Conservation (phyloP, 2,113 vertebrate genomes). For the Proteles cristata region DNA sequence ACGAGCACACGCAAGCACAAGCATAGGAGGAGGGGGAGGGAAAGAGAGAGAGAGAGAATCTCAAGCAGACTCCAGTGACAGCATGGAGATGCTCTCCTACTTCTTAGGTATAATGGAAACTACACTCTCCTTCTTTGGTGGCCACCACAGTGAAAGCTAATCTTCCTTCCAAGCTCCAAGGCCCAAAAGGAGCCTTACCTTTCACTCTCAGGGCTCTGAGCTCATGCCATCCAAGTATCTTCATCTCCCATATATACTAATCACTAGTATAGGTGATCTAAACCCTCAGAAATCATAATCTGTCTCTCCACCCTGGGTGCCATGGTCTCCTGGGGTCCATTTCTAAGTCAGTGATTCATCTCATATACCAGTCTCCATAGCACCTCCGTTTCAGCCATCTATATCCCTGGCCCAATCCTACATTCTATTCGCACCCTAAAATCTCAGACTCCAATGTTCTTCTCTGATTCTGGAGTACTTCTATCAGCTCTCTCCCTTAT, state of each 20-base stretch:
- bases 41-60: too few species aligned
- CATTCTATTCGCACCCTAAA: not conserved
- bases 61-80: too few species aligned
- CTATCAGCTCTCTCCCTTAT: not conserved
- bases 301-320: not conserved
- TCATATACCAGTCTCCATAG: not conserved
- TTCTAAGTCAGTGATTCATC: not conserved
- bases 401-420: not conserved
- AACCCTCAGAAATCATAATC: not conserved
- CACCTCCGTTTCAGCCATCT: not conserved
- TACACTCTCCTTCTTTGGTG: not conserved
- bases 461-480: not conserved
- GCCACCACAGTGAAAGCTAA: not conserved
- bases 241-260: not conserved
- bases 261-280: not conserved
- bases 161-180: not conserved
- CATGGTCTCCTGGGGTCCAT: not conserved
- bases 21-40: too few species aligned
- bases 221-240: not conserved
- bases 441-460: conserved; percentile 4
- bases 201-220: not conserved
- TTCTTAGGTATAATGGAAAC: not conserved
- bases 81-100: not conserved
- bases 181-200: not conserved
- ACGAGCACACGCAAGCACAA: too few species aligned